Conservation (phyloP, 2,797 vertebrate species). For the Atherinosoma microstoma region DNA sequence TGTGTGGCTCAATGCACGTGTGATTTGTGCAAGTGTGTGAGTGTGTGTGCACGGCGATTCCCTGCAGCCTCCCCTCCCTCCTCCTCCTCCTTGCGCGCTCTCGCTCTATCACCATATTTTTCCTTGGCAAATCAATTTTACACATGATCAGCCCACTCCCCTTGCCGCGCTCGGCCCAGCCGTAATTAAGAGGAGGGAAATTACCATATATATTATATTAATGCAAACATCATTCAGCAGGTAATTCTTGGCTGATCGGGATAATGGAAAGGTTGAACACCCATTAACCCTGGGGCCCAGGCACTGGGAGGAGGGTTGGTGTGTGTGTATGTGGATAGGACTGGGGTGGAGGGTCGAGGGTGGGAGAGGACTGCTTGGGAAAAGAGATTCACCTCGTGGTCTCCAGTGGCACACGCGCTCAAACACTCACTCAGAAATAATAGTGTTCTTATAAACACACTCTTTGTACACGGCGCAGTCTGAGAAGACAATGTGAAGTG, state of each 20-base stretch:
- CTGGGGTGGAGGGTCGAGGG: conserved; percentile 59
- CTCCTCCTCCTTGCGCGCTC: conserved; percentile 84
- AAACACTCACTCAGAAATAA: conserved; percentile 67
- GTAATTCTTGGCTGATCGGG: conserved; percentile 99
- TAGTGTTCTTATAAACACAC: conserved; percentile 64
- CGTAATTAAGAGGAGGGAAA: conserved; percentile 99
- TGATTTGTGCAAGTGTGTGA: conserved; percentile 61
- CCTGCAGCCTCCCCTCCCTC: conserved; percentile 75
- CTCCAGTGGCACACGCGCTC: conserved; percentile 86
- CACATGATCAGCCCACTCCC: conserved; percentile 99
- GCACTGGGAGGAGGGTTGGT: conserved; percentile 75
- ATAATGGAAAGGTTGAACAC: conserved; percentile 99
- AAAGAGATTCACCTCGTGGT: conserved; percentile 90
- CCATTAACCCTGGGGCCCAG: conserved; percentile 99
- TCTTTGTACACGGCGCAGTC: conserved; percentile 36
- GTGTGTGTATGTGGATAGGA: conserved; percentile 45
- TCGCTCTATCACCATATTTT: conserved; percentile 97
- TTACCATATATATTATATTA: conserved; percentile 99
- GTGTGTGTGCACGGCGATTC: conserved; percentile 80
- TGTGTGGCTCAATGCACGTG: conserved; percentile 47
- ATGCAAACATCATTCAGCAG: conserved; percentile 99
- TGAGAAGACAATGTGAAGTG: conserved; percentile 37
- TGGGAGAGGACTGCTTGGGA: conserved; percentile 85
- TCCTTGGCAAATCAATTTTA: conserved; percentile 99
- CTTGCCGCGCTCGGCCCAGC: conserved; percentile 96